Evolutionary conservation across 2,113 vertebrate genomes (phyloP).

Genomic region (Saccopteryx leptura): DNA sequence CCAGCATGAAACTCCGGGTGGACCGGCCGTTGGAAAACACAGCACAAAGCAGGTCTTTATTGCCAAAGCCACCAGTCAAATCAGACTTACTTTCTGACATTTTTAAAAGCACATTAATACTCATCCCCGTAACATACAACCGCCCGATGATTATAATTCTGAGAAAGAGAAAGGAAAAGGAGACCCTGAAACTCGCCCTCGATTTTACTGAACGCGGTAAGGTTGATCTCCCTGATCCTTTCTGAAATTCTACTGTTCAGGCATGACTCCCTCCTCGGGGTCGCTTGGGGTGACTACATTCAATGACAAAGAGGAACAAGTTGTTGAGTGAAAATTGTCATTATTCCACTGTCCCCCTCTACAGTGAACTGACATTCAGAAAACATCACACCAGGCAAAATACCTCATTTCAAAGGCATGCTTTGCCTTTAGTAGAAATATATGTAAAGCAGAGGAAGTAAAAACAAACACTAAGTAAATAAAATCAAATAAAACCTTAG

Average conservation of each 20-base stretch:
- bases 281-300: neutral
- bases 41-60: neutral
- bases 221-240: neutral
- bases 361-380: neutral
- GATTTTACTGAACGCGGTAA: neutral
- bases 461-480: neutral
- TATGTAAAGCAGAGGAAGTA: neutral
- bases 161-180: slow-evolving; percentile 57
- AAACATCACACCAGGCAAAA: neutral
- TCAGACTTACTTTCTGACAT: slow-evolving; percentile 6
- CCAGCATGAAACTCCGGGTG: too few species aligned
- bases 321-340: neutral
- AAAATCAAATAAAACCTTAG: neutral
- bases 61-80: slow-evolving; percentile 41
- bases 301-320: neutral
- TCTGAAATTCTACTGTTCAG: neutral
- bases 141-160: slow-evolving; percentile 55
- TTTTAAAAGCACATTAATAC: slow-evolving; percentile 9
- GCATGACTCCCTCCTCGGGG: neutral
- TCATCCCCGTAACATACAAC: slow-evolving; percentile 37
- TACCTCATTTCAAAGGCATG: neutral
- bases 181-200: slow-evolving; percentile 32
- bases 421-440: neutral
- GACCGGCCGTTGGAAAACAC: too few species aligned
- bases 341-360: neutral